These are phyloP conservation scores for Redunca redunca DNA, from an alignment of 2,113 vertebrate species.

Conservation along the genomic window DNA sequence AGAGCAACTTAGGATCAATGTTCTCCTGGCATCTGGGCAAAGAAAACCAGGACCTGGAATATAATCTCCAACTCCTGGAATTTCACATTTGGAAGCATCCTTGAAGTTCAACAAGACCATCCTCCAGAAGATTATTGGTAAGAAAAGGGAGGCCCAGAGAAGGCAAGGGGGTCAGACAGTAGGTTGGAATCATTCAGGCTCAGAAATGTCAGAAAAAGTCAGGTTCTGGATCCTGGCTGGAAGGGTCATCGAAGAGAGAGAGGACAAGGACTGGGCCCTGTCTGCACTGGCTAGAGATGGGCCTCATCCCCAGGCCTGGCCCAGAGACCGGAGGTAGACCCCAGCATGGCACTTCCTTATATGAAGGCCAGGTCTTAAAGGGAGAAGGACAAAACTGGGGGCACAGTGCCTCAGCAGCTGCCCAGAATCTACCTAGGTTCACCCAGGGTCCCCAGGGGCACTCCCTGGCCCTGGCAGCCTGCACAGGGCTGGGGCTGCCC, in stretches of 20 bases:
- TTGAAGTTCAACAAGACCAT: neutral
- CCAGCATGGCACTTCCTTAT: accelerated
- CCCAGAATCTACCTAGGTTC: neutral
- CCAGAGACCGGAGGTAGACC: neutral
- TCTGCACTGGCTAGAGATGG: neutral
- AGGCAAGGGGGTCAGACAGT: neutral
- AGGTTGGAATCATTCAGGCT: neutral
- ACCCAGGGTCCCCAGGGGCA: neutral
- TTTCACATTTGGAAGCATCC: neutral
- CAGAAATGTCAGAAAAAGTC: neutral
- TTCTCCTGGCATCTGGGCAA: neutral
- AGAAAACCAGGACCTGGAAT: neutral
- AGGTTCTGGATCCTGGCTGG: neutral
- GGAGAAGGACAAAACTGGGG: neutral
- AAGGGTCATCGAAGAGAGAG: neutral
- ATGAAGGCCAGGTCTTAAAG: neutral
- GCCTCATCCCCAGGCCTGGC: neutral
- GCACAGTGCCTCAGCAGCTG: neutral
- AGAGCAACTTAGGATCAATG: neutral
- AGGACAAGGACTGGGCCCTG: neutral
- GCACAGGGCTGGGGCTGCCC: neutral
- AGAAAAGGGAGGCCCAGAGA: neutral
- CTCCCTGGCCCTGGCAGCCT: neutral
- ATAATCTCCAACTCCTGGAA: neutral
- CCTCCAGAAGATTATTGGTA: neutral